Conservation (phyloP, 2,113 vertebrate genomes). For the Malurus melanocephalus region DNA sequence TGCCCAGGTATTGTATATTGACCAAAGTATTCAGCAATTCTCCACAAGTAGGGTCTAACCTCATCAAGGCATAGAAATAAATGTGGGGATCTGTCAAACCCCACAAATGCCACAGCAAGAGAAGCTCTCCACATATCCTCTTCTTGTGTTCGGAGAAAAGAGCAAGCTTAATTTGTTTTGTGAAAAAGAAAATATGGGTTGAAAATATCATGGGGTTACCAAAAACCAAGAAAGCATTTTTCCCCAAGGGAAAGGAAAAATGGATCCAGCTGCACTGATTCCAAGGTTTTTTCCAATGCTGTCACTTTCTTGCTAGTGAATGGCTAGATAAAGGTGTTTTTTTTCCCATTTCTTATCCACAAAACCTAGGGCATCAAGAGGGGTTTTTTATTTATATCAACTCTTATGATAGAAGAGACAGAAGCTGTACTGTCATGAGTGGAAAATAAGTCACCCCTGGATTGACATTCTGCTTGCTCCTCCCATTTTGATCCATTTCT, state of each 20-base stretch:
- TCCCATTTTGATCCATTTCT: not conserved
- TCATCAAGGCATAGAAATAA: not conserved
- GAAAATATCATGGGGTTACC: not conserved
- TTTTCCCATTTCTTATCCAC: not conserved
- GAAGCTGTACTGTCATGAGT: not conserved
- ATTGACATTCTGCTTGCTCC: not conserved
- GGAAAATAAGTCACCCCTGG: not conserved
- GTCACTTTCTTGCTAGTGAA: not conserved
- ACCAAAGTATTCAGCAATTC: not conserved
- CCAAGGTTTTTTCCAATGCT: not conserved
- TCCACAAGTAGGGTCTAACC: not conserved
- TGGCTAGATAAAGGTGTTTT: not conserved
- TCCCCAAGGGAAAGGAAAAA: not conserved
- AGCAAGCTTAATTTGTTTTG: not conserved
- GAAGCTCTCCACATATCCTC: not conserved
- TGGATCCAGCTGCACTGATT: not conserved
- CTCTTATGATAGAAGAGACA: not conserved
- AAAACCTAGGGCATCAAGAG: not conserved
- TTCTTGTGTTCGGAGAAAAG: not conserved
- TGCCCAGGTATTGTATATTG: not conserved
- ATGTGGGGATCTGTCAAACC: not conserved
- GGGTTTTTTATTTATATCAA: accelerated
- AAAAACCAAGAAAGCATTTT: not conserved
- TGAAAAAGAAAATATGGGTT: not conserved
- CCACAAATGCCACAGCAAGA: not conserved